A percentile compares a stretch with the other conserved stretches of the same genome.
Conservation (phyloP, 2,113 vertebrate genomes). For the Halcyon senegalensis region DNA sequence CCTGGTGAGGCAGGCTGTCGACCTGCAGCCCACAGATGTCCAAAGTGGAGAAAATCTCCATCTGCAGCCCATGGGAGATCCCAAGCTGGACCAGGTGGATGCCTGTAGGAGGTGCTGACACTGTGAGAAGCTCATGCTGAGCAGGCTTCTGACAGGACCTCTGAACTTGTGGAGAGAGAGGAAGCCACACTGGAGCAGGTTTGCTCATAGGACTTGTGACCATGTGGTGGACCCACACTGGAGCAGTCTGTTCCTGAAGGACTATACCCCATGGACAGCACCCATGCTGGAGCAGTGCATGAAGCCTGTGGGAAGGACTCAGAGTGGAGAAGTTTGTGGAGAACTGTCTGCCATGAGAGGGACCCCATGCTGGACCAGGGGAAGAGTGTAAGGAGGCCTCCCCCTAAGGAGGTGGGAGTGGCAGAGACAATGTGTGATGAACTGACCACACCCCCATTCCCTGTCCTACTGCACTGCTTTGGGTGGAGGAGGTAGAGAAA, state of each 20-base stretch:
- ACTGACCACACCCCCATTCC: not conserved
- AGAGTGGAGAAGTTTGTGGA: not conserved
- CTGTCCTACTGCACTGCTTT: not conserved
- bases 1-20: not conserved
- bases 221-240: not conserved
- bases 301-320: not conserved
- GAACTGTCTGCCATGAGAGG: not conserved
- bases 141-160: not conserved
- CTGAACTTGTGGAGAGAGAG: not conserved
- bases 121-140: accelerated
- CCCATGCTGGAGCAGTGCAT: not conserved
- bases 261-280: not conserved
- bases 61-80: not conserved
- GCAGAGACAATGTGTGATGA: not conserved
- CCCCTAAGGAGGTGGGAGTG: not conserved
- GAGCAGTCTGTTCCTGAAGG: not conserved
- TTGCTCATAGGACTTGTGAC: not conserved
- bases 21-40: not conserved
- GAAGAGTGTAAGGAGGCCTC: not conserved
- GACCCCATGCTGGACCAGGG: not conserved
- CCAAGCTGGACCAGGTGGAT: not conserved
- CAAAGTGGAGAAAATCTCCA: not conserved
- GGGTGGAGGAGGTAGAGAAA: not conserved
- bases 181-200: not conserved
- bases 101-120: not conserved